These are phyloP conservation scores for Zootermopsis nevadensis DNA, from an alignment of 2,888 invertebrate genomes.

Conservation along the genomic window DNA sequence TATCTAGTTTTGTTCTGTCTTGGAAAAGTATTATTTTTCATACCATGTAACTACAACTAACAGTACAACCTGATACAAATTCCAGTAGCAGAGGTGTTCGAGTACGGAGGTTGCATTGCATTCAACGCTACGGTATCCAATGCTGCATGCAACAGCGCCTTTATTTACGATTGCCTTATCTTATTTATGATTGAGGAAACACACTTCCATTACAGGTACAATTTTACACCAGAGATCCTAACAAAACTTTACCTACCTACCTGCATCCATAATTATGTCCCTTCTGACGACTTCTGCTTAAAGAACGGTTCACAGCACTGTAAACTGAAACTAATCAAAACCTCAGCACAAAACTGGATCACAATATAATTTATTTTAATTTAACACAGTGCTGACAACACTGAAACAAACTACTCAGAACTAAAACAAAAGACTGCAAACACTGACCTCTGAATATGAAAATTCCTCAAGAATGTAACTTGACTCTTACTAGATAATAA, in stretches of 20 bases:
- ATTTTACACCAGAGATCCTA: background rate
- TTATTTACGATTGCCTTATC: background rate
- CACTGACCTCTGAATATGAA: background rate
- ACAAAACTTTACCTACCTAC: background rate
- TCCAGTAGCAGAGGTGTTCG: background rate
- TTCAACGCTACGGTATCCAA: background rate
- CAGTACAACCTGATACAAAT: no score
- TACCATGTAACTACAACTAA: no score
- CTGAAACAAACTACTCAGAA: background rate
- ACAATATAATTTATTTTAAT: background rate
- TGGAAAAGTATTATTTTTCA: no score
- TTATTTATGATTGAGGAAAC: background rate
- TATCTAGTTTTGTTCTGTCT: no score
- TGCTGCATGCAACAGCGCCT: background rate
- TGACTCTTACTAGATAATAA: background rate
- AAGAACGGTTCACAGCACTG: conserved; percentile 8
- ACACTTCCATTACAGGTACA: background rate
- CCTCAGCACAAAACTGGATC: background rate
- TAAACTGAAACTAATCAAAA: background rate
- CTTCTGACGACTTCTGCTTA: background rate
- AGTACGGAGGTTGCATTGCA: background rate
- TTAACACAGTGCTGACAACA: conserved; percentile 8
- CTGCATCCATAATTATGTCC: background rate
- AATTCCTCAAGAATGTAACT: background rate
- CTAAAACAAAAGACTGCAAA: background rate